These are phyloP conservation scores for Platycheirus albimanus DNA, from an alignment of 2,888 invertebrate species.

Conservation along the genomic window DNA sequence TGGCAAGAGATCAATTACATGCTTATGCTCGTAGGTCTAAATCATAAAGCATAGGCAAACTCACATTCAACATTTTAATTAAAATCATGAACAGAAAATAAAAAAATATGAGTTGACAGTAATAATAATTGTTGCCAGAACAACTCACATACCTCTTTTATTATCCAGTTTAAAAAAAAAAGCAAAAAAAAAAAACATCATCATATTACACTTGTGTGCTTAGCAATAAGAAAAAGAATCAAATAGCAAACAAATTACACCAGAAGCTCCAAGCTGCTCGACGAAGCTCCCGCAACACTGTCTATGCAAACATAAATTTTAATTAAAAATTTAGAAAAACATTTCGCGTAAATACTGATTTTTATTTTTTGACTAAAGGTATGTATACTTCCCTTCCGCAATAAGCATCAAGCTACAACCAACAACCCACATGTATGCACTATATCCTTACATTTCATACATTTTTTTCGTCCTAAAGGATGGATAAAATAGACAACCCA, in stretches of 20 bases:
- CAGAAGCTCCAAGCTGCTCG: no score
- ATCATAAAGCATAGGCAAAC: no score
- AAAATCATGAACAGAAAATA: no score
- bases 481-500: constrained; percentile 25
- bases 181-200: no score
- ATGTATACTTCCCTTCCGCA: constrained; percentile 33
- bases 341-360: constrained; percentile 61
- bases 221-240: constrained; percentile 27
- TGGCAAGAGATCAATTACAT: no score
- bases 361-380: constrained; percentile 32
- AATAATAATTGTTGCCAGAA: no score
- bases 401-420: not conserved
- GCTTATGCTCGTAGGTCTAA: no score
- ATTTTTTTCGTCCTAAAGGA: constrained; percentile 3
- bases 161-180: no score
- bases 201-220: no score
- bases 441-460: constrained; percentile 7
- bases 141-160: no score
- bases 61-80: no score
- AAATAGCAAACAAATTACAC: constrained; percentile 28
- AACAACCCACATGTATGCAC: constrained; percentile 15
- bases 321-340: constrained; percentile 74
- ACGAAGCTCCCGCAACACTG: constrained; percentile 30
- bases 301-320: constrained; percentile 70
- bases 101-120: no score